Evolutionary conservation across 2,797 vertebrate genomes (phyloP), one percentile per base, ranked within the genome.

Genomic region (Uromys caudimaculatus): DNA sequence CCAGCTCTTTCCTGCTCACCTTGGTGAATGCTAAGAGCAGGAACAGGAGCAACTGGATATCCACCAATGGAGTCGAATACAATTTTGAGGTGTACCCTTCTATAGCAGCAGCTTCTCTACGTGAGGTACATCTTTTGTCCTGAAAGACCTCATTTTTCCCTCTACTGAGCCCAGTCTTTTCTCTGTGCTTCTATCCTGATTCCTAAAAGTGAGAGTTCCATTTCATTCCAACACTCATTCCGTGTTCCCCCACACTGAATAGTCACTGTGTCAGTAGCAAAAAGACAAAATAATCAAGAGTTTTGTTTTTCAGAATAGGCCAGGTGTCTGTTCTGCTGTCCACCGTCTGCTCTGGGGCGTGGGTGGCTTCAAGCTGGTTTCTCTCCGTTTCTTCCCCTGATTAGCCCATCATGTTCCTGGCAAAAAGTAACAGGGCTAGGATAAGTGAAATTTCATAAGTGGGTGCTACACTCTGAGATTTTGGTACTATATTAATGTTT

Each of bases 391-490:
- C 54, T 69, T 44, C 11, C 41, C 17, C n/a, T 92, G 69, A 81
- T 92, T 81, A 85, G 9, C 12, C 9, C 54, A 19, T 84, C 54
- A 38, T 94, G 41, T 50, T 95, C 89, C 93, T 82, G 24, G 69
- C 54, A 79, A 73, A 60, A 73, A 64, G 58, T 52, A 79, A 85
- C 5, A 91, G 60, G 47, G 14, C 19, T 84, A 52, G 21, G 4
- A 47, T 60, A 91, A 82, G 9, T 85, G 52, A 93, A 38, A 64
- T 89, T 88, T 93, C 54, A 4, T 97, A 95, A 93, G 60, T 41
- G 4, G 1, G 47, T 94, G 60, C 19, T 73, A 90, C 75, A 77
- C 32, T 56, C 75, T 54, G 52, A 86, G 44, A 62, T 92, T 96
- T 85, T 76, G 69, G 10, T 89, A 16, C 32, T 64, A 24, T 73